Evolutionary conservation across 2,797 vertebrate genomes (phyloP), one percentile per base, ranked within the genome.

Genomic region (Selene dorsalis): DNA sequence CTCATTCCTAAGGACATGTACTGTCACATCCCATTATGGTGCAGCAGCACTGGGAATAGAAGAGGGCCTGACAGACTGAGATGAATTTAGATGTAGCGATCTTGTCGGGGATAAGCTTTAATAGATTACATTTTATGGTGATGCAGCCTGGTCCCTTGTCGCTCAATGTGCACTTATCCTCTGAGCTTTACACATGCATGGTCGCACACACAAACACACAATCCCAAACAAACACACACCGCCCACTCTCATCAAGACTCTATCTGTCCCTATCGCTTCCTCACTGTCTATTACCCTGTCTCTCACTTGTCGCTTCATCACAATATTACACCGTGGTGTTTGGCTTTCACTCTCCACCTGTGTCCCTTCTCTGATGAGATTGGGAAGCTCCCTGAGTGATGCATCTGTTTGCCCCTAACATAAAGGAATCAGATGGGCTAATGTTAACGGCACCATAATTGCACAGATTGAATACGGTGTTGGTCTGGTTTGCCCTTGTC

Each of bases 71-170:
- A 92, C 82, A 80, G 88, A 79, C 81, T 82, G 86, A 91, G 89
- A 89, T 92, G 91, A 92, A 91, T 93, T 94, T 88, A 91, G 90
- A 92, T 92, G 82, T 88, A 87, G 90, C 63, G 78, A 90, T 90
- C 86, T 87, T 86, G 88, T 91, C 88, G 63, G 76, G 86, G 87
- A 85, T 90, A 77, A 89, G 80, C 86, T 92, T 91, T 92, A 92
- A 94, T 93, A 94, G 90, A 93, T 94, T 91, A 88, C 86, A 91
- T 92, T 93, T 92, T 78, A 90, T 84, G 87, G 87, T 74, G 89
- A 90, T 86, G 88, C 59, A 53, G 77, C 84, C 83, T 79, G 76
- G 76, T 87, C 84, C 84, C 85, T 73, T 86, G 87, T 88, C 83
- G 65, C 75, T 90, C 88, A 91, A 35, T 67, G 81, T 77, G 84